A percentile compares a stretch with the other conserved stretches of the same genome.
phyloP scores from a whole-genome alignment of 2,888 invertebrate species.

The Leucophenga maculata region DNA sequence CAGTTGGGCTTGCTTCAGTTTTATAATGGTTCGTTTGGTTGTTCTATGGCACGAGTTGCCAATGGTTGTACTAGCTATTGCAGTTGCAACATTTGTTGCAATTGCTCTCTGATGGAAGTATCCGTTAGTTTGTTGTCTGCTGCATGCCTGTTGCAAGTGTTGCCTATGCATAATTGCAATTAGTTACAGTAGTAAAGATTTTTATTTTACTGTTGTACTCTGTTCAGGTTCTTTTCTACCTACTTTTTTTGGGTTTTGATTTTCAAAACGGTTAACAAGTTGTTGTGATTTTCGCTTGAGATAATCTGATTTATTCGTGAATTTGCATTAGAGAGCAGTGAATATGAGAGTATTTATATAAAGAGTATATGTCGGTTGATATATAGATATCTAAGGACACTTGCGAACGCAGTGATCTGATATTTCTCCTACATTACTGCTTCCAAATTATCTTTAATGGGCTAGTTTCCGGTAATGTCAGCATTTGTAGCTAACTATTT shows the following conservation, averaged over 20 bases:
- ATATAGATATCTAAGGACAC: too few relatives aligned
- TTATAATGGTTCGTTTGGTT: not conserved
- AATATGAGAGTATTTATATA: too few relatives aligned
- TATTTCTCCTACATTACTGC: too few relatives aligned
- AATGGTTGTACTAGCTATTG: not conserved
- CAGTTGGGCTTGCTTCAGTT: too few relatives aligned
- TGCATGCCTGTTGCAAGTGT: conserved; percentile 10
- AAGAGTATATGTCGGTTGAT: too few relatives aligned
- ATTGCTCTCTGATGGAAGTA: conserved; percentile 58
- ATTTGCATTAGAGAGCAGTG: not conserved
- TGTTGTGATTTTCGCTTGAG: conserved; percentile 6
- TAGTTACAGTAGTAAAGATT: conserved; percentile 59
- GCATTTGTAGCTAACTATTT: too few relatives aligned
- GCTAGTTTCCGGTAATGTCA: too few relatives aligned
- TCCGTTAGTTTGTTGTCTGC: conserved; percentile 48
- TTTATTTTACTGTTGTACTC: conserved; percentile 2
- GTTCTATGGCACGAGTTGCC: conserved; percentile 8
- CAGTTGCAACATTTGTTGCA: conserved; percentile 16
- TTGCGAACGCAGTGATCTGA: too few relatives aligned
- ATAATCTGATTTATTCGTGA: conserved; percentile 1
- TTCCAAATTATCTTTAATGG: too few relatives aligned
- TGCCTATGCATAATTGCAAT: conserved; percentile 56
- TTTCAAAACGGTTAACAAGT: not conserved
- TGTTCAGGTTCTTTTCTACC: not conserved
- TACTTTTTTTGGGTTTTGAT: not conserved